phyloP scores from a whole-genome alignment of 2,113 vertebrate genomes.

The Bufo bufo region DNA sequence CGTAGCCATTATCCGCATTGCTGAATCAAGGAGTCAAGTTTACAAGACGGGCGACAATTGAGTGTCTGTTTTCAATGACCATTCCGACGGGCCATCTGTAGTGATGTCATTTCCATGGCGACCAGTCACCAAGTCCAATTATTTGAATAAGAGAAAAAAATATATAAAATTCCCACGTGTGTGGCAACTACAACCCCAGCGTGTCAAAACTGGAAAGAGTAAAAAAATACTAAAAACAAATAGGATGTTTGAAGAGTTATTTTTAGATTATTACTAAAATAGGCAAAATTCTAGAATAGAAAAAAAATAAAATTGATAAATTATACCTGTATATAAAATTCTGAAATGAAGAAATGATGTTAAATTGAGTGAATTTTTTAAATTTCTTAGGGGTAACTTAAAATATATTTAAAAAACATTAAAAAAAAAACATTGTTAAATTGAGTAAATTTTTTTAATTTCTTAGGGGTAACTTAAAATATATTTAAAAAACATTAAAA shows the following conservation, averaged over 20 bases:
- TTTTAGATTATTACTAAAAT: not conserved
- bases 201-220: not conserved
- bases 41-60: slow-evolving; percentile 14
- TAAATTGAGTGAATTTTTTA: not conserved
- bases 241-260: not conserved
- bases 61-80: slow-evolving; percentile 23
- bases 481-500: not conserved
- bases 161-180: slow-evolving; percentile 32
- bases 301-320: not conserved
- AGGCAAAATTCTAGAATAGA: not conserved
- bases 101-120: slow-evolving; percentile 8
- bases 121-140: slow-evolving; percentile 8
- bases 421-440: not conserved
- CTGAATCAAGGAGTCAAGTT: not conserved
- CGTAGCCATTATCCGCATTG: not conserved
- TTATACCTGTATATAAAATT: not conserved
- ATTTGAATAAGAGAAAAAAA: not conserved
- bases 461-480: not conserved
- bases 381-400: not conserved
- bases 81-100: slow-evolving; percentile 27
- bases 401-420: not conserved
- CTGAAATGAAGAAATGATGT: not conserved
- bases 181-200: not conserved
- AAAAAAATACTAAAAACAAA: not conserved
- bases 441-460: not conserved